Percentiles rank a stretch among this genome's conserved stretches.
phyloP scores from a whole-genome alignment of 2,797 vertebrate genomes.

The Sebastolobus altivelis region DNA sequence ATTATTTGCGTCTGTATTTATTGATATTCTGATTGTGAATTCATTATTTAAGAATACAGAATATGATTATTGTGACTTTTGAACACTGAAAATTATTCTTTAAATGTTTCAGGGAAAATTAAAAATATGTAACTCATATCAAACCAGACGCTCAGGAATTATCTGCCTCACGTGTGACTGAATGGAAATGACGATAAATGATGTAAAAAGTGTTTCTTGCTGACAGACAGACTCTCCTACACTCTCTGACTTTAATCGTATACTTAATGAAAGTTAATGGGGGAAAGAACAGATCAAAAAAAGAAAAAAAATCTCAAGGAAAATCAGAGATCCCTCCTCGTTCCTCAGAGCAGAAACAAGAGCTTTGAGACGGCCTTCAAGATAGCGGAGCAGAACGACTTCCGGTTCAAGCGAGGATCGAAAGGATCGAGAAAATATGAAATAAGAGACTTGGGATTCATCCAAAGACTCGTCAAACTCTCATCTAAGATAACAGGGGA shows the following conservation, averaged over 20 bases:
- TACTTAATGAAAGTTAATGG: too few species aligned
- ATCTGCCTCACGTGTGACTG: background rate
- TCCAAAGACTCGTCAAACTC: background rate
- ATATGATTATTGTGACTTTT: too few species aligned
- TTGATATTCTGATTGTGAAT: background rate
- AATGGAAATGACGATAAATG: background rate
- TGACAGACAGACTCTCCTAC: too few species aligned
- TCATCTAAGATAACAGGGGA: conserved; percentile 11
- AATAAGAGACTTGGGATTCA: background rate
- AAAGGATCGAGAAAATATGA: background rate
- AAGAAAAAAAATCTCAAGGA: too few species aligned
- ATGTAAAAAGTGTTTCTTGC: background rate
- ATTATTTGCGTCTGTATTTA: background rate
- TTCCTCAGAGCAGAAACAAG: background rate
- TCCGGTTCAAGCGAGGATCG: background rate
- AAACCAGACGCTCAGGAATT: background rate
- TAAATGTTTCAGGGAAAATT: too few species aligned
- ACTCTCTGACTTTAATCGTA: too few species aligned
- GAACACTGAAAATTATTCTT: too few species aligned
- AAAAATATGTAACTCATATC: background rate
- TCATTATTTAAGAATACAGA: too few species aligned
- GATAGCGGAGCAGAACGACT: background rate
- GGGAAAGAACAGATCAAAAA: too few species aligned
- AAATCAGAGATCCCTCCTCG: background rate
- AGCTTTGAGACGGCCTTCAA: background rate